Percentiles rank a stretch among this genome's conserved stretches.
phyloP scores from a whole-genome alignment of 2,797 vertebrate species.

The Sebastolobus altivelis region DNA sequence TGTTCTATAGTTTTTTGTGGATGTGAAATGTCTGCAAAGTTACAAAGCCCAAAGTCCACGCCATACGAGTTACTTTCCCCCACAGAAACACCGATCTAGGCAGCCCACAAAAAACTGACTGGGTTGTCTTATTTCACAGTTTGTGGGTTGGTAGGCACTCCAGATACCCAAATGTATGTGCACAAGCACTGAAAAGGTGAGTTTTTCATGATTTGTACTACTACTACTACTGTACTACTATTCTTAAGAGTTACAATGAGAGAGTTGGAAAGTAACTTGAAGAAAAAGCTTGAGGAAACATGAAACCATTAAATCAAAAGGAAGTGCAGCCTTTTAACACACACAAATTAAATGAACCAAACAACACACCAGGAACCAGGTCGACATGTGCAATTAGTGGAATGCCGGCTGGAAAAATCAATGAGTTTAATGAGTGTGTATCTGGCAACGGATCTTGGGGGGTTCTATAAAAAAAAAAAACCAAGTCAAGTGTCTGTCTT shows the following conservation, averaged over 20 bases:
- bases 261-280: not conserved
- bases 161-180: not conserved
- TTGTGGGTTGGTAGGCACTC: not conserved
- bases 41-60: no score
- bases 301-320: constrained; percentile 7
- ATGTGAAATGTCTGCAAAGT: no score
- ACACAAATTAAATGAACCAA: constrained; percentile 28
- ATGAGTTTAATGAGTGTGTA: constrained; percentile 21
- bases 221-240: no score
- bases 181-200: not conserved
- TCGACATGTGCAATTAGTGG: not conserved
- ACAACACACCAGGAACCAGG: not conserved
- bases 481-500: not conserved
- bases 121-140: not conserved
- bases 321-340: constrained; percentile 36
- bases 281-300: constrained; percentile 4
- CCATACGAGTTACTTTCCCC: no score
- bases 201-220: not conserved
- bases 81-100: no score
- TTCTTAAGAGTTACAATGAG: not conserved
- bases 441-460: not conserved
- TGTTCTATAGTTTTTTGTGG: no score
- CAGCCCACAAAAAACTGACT: not conserved
- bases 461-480: not conserved
- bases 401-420: constrained; percentile 35